Evolutionary conservation across 2,113 vertebrate species (phyloP), one percentile per base, ranked within the genome.

Genomic region (Oryzias curvinotus): DNA sequence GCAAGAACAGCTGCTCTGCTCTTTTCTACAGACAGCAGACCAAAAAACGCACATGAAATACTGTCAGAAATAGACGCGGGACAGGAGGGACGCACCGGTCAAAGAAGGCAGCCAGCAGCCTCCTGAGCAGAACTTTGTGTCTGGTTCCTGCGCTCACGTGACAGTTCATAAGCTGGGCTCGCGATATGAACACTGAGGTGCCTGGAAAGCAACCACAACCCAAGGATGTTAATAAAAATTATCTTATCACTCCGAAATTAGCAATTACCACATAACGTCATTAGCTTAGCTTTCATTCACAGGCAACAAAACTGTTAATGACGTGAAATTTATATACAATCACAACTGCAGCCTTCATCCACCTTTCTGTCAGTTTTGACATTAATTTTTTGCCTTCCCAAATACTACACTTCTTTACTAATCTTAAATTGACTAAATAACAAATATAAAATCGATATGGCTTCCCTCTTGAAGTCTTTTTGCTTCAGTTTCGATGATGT

Each of bases 121-220:
- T 92, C 73, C 96, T 92, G 45, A 98, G 93, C 57, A 98, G 91
- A 68, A 98, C 96, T 86, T 98, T 98, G 90, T 98, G 96, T 84
- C 96, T 90, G 5, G 95, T 97, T 68, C 96, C 96, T 0, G 96
- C 96, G 1, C 96, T 97, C 80, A 98, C 95, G 2, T 98, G 96
- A 89, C 96, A 98, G 90, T 98, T 98, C 96, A 98, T 98, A 51
- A 98, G 93, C 89, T 98, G 96, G 13, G 95, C 95, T 80, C 96
- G 92, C 0, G 96, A 95, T 88, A 98, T 98, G 78, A 93, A 98
- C 76, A 98, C 96, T 1, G 95, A 96, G 82, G 96, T 97, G 70
- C 96, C 96, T 98, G 78, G 45, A 71, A 16, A 63, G 1, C 14
- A 67, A 4, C 21, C 57, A 56, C 5, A 30, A 30, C 6, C 30